Evolutionary conservation across 2,797 vertebrate species (phyloP).

Genomic region (Cryptoblepharus egeriae): DNA sequence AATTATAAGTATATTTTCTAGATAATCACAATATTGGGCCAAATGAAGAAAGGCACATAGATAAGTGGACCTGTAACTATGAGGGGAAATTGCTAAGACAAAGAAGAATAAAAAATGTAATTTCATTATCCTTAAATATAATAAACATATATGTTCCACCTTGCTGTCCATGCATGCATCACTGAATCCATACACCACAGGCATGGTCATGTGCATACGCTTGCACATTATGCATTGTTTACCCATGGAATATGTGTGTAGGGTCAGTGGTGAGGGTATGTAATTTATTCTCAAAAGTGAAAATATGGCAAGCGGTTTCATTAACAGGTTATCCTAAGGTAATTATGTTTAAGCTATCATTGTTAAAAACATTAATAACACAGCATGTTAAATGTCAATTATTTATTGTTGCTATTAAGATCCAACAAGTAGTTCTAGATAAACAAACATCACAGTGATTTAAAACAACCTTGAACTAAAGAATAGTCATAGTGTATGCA

Average conservation of each 20-base stretch:
- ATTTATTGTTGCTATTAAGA: conserved; percentile 31
- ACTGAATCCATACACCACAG: neutral
- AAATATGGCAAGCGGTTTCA: neutral
- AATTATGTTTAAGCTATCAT: conserved; percentile 1
- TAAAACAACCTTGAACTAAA: conserved; percentile 37
- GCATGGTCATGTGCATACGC: neutral
- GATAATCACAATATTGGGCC: too few relatives aligned
- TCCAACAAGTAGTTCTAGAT: neutral
- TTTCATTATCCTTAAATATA: conserved; percentile 1
- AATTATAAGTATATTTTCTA: too few relatives aligned
- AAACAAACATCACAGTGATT: conserved; percentile 44
- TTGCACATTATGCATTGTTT: neutral
- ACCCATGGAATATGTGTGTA: neutral
- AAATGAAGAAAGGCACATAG: too few relatives aligned
- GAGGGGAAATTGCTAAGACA: too few relatives aligned
- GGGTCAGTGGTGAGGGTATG: neutral
- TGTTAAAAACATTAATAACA: conserved; percentile 25
- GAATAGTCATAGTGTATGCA: conserved; percentile 8
- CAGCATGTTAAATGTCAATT: neutral
- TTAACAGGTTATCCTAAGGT: accelerated
- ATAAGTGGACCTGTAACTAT: too few relatives aligned
- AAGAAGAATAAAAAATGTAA: too few relatives aligned
- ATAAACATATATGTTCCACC: neutral
- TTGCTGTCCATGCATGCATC: too few relatives aligned
- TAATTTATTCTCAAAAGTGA: neutral